phyloP scores from a whole-genome alignment of 2,888 invertebrate species.

The Parnassius mnemosyne region DNA sequence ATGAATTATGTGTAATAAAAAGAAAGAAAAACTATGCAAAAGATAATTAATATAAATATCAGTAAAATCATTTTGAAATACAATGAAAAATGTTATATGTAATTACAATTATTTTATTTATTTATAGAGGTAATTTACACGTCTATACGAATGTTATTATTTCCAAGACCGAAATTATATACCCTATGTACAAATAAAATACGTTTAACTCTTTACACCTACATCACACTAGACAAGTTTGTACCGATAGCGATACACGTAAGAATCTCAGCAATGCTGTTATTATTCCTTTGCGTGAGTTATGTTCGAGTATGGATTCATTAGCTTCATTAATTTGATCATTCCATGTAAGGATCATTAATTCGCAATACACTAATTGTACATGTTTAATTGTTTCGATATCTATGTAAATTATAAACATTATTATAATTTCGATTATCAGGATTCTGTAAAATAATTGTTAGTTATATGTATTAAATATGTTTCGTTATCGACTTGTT shows the following conservation, averaged over 20 bases:
- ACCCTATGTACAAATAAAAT: conserved; percentile 7
- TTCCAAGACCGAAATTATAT: background rate
- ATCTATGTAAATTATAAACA: conserved; percentile 10
- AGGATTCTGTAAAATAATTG: conserved; percentile 19
- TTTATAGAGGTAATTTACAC: conserved; percentile 18
- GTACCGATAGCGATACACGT: conserved; percentile 39
- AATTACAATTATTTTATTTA: conserved; percentile 12
- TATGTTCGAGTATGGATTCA: conserved; percentile 24
- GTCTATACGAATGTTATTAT: conserved; percentile 8
- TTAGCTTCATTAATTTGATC: conserved; percentile 47
- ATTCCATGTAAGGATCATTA: conserved; percentile 51
- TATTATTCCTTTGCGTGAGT: conserved; percentile 4
- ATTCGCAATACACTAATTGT: conserved; percentile 14
- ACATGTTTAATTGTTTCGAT: conserved; percentile 27
- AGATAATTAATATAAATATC: background rate
- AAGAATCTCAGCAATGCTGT: conserved; percentile 48
- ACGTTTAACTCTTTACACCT: conserved; percentile 1
- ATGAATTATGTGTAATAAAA: conserved; percentile 40
- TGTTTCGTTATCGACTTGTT: conserved; percentile 21
- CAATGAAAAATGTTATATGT: conserved; percentile 19
- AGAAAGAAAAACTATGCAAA: conserved; percentile 40
- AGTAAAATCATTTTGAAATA: conserved; percentile 9
- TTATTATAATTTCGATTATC: conserved; percentile 21
- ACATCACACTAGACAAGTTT: conserved; percentile 21
- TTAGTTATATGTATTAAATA: conserved; percentile 10